A percentile compares a stretch with the other conserved stretches of the same genome.
These are phyloP conservation scores for Pterocles burchelli DNA, from an alignment of 2,113 vertebrate species.

Conservation along the genomic window DNA sequence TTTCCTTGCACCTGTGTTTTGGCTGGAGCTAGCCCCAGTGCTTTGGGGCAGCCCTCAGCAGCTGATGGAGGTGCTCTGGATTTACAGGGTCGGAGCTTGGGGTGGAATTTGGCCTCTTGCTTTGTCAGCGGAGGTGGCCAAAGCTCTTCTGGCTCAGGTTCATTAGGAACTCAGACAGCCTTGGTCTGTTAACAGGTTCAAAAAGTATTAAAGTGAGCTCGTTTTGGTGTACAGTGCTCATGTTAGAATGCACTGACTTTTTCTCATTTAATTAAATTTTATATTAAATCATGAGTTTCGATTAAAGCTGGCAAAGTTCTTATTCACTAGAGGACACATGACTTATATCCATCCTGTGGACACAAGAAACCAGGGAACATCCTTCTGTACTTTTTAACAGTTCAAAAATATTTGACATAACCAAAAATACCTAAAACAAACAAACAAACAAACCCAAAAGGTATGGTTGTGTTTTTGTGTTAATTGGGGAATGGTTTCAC, in stretches of 20 bases:
- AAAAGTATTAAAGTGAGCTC: neutral
- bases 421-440: neutral
- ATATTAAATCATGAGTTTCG: neutral
- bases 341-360: neutral
- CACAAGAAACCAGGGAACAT: neutral
- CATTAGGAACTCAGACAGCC: neutral
- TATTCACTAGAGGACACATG: neutral
- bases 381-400: neutral
- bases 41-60: neutral
- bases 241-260: neutral
- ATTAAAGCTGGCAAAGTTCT: neutral
- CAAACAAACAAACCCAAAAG: neutral
- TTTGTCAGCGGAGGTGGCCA: slow-evolving; percentile 3
- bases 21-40: neutral
- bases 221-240: neutral
- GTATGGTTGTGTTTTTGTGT: neutral
- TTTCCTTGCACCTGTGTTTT: neutral
- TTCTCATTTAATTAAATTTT: neutral
- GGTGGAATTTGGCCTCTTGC: neutral
- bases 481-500: neutral
- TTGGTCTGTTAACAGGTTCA: neutral
- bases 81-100: rapidly evolving
- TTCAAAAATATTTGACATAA: neutral
- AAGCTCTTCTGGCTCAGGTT: neutral
- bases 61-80: neutral